These are phyloP conservation scores for Notothenia rossii DNA, from an alignment of 2,113 vertebrate genomes.

Conservation along the genomic window DNA sequence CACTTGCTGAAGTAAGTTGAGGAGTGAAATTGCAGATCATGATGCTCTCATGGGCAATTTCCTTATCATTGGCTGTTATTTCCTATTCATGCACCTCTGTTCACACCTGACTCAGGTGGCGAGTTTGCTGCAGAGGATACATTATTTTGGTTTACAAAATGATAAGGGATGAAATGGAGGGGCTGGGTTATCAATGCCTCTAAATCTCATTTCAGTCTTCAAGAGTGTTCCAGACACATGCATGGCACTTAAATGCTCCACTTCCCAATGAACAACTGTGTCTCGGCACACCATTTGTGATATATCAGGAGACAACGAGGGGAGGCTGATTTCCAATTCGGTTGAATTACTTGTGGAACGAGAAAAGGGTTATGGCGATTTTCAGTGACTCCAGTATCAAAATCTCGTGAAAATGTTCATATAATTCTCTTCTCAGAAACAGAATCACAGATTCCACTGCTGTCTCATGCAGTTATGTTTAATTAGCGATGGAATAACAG, in stretches of 20 bases:
- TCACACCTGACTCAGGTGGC: conserved; percentile 14
- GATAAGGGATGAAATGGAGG: conserved; percentile 32
- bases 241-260: conserved; percentile 57
- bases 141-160: conserved; percentile 46
- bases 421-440: conserved; percentile 18
- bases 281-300: conserved; percentile 28
- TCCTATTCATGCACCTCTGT: neutral
- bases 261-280: conserved; percentile 55
- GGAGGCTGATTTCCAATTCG: conserved; percentile 58
- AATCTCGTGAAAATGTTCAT: conserved; percentile 26
- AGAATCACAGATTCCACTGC: conserved; percentile 19
- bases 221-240: conserved; percentile 51
- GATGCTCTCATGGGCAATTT: conserved; percentile 11
- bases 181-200: conserved; percentile 13
- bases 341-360: conserved; percentile 30
- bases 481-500: conserved; percentile 49
- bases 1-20: conserved; percentile 18
- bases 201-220: conserved; percentile 49
- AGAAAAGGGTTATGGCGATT: conserved; percentile 33
- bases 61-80: conserved; percentile 20
- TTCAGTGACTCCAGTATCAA: conserved; percentile 27
- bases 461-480: conserved; percentile 18
- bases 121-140: conserved; percentile 15
- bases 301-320: conserved; percentile 16
- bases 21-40: conserved; percentile 29